Base-by-base conservation (phyloP, 2,113 vertebrate genomes). In the Nematolebias whitei region DNA sequence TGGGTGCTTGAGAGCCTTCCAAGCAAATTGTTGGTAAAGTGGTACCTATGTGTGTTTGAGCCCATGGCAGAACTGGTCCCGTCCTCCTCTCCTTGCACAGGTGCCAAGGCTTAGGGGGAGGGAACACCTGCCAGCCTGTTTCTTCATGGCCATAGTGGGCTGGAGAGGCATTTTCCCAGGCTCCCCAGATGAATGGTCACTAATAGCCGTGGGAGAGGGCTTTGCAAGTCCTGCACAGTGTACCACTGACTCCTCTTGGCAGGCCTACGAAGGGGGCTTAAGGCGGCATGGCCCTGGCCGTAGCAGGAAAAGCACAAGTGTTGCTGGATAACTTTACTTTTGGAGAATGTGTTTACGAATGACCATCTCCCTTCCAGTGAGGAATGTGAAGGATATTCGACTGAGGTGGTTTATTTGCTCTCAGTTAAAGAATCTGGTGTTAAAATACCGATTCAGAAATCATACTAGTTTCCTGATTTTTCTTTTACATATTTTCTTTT, bases 141-240 rank as follows among this genome's bases (percentile, higher is more conserved):
- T 85, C 84, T 86, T 80, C 85, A 83, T 89, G 91, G 92, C 86
- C 83, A 93, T 87, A 68, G 91, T 90, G 80, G 87, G 89, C 89
- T 87, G 91, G 87, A 79, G 81, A 94, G 92, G 92, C 92, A 86
- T 94, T 95, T 96, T 95, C 91, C 93, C 94, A 95, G 95, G 94
- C 92, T 93, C 93, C 91, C 86, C 90, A 90, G 84, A 79, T 92
- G 90, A 93, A 91, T 86, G 90, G 90, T 92, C 90, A 86, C 50
- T 91, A 92, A 90, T 86, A 95, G 92, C 94, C 84, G 80, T 94
- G 93, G 92, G 93, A 96, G 93, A 94, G 89, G 90, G 89, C 93
- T 94, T 94, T 93, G 89, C 89, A 76, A 83, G 83, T 81, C 74
- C 89, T 92, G 77, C 74, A 53, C 47, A 35, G 90, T 66, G 76